These are phyloP conservation scores for Oreotrochilus melanogaster DNA, from an alignment of 2,113 vertebrate genomes.

Conservation along the genomic window DNA sequence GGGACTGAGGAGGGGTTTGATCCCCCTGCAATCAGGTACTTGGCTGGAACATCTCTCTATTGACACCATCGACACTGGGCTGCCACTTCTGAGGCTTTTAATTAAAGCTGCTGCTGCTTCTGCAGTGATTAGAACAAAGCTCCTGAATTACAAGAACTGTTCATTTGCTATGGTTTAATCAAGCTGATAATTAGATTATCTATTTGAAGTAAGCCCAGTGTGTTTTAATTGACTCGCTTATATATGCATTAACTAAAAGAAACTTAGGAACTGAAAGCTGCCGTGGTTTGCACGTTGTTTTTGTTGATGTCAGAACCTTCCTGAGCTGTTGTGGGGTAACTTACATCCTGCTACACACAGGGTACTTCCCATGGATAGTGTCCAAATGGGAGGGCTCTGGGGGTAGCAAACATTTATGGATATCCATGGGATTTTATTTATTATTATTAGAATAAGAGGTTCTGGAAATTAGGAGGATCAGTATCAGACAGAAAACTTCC, in stretches of 20 bases:
- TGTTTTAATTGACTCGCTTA: conserved; percentile 54
- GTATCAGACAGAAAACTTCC: neutral
- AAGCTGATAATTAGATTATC: conserved; percentile 73
- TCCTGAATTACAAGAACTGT: conserved; percentile 3
- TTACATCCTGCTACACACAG: neutral
- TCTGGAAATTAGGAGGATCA: neutral
- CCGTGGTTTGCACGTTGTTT: neutral
- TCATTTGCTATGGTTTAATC: conserved; percentile 67
- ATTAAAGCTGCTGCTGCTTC: conserved; percentile 48
- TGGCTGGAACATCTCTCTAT: neutral
- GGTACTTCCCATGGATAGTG: neutral
- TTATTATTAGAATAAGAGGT: neutral
- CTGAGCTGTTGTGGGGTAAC: neutral
- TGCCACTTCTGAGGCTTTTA: conserved; percentile 29
- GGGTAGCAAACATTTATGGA: neutral
- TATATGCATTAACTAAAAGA: conserved; percentile 29
- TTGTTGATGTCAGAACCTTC: neutral
- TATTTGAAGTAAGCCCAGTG: conserved; percentile 55
- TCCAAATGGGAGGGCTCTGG: neutral
- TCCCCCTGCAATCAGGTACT: neutral
- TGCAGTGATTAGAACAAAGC: conserved; percentile 47
- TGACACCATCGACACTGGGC: neutral
- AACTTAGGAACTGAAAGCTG: neutral
- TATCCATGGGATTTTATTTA: neutral
- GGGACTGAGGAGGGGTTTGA: neutral